These are phyloP conservation scores for Plebejus argus DNA, from an alignment of 2,888 invertebrate species.

Conservation along the genomic window DNA sequence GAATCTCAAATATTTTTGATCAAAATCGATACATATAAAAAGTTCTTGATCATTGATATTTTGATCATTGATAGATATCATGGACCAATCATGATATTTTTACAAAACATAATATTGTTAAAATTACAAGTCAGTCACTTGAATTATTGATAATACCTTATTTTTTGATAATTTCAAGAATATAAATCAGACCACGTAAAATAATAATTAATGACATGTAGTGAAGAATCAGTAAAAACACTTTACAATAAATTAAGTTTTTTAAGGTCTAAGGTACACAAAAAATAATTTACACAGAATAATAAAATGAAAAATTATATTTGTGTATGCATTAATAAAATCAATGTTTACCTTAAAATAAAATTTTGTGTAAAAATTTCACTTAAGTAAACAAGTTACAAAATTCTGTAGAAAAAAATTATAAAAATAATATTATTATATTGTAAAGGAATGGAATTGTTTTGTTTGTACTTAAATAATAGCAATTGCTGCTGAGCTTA, in stretches of 20 bases:
- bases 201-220: background rate
- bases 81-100: too few relatives aligned
- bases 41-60: background rate
- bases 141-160: background rate
- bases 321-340: constrained; percentile 6
- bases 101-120: background rate
- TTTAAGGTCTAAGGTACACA: background rate
- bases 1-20: background rate
- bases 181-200: background rate
- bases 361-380: constrained; percentile 28
- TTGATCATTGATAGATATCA: background rate
- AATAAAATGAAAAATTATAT: background rate
- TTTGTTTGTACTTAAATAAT: constrained; percentile 38
- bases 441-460: constrained; percentile 30
- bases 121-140: background rate
- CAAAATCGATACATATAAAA: background rate
- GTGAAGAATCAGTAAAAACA: background rate
- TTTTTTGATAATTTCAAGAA: constrained; percentile 10
- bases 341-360: constrained; percentile 24
- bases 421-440: constrained; percentile 36
- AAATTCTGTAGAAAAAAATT: background rate
- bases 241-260: background rate
- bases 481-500: constrained; percentile 32
- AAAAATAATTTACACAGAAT: background rate
- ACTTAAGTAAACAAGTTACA: constrained; percentile 49